These are phyloP conservation scores for Acanthosepion esculentum DNA, from an alignment of 2,888 invertebrate species.

Conservation along the genomic window DNA sequence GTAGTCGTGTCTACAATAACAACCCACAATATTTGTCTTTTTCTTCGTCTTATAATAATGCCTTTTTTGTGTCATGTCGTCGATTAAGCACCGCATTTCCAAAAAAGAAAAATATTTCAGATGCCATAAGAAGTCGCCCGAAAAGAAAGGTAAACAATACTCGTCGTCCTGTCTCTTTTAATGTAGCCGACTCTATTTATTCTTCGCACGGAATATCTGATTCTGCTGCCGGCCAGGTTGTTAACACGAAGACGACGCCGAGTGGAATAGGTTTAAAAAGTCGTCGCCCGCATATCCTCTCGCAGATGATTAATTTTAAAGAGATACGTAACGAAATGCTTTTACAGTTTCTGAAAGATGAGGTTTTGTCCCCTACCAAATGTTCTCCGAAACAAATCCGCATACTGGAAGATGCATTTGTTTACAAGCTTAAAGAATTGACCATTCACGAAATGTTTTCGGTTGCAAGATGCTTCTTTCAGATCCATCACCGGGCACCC, in stretches of 20 bases:
- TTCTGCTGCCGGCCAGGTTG: neutral
- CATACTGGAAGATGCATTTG: neutral
- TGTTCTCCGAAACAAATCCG: neutral
- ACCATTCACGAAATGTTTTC: neutral
- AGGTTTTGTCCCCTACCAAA: neutral
- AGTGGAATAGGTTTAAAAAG: too few relatives aligned
- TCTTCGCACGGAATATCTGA: neutral
- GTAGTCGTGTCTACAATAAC: neutral
- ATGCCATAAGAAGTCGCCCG: neutral
- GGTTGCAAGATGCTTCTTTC: constrained; percentile 1
- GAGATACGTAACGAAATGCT: neutral
- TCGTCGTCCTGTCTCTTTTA: neutral
- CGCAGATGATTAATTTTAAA: neutral
- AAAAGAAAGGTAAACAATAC: neutral
- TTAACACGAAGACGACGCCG: neutral
- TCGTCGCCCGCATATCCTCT: neutral
- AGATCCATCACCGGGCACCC: neutral
- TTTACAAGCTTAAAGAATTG: neutral
- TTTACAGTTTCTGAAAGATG: neutral
- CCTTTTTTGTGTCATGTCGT: neutral
- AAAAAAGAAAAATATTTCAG: neutral
- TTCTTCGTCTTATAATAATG: neutral
- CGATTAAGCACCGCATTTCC: neutral
- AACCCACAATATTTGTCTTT: neutral
- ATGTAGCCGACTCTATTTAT: neutral